Percentiles rank a stretch among this genome's conserved stretches.
phyloP scores from a whole-genome alignment of 2,113 vertebrate genomes.

The Pelecanus crispus region DNA sequence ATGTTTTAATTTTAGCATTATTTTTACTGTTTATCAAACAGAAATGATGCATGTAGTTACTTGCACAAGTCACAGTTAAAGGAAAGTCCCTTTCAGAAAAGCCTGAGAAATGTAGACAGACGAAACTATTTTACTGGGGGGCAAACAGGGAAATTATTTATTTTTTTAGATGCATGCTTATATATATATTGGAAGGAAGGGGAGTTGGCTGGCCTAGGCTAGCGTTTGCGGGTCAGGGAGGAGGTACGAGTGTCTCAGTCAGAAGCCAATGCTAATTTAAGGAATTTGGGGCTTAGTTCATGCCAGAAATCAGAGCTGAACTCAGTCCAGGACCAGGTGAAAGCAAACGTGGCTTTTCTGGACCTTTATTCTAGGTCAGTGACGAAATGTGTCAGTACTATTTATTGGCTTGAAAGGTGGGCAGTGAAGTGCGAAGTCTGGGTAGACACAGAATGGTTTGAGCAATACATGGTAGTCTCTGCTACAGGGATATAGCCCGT shows the following conservation, averaged over 20 bases:
- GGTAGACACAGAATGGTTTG: background rate
- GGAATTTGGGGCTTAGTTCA: background rate
- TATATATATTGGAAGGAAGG: background rate
- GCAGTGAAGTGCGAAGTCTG: background rate
- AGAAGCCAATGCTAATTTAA: background rate
- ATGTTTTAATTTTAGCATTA: slow-evolving; percentile 45
- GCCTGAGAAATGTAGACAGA: background rate
- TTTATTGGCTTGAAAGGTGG: background rate
- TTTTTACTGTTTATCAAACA: slow-evolving; percentile 56
- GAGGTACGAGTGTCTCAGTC: background rate
- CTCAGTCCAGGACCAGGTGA: background rate
- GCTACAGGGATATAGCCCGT: background rate
- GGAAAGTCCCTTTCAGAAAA: slow-evolving; percentile 19
- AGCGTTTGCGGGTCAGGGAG: background rate
- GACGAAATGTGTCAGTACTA: background rate
- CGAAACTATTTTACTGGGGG: background rate
- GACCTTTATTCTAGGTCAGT: background rate
- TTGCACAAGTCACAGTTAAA: background rate
- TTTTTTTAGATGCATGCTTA: background rate
- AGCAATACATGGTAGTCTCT: background rate
- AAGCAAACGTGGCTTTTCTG: background rate
- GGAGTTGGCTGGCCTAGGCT: background rate
- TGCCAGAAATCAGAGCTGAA: background rate
- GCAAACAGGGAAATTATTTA: background rate
- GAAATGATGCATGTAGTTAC: background rate